Base-by-base conservation (phyloP, 2,113 vertebrate species). In the Tauraco erythrolophus region DNA sequence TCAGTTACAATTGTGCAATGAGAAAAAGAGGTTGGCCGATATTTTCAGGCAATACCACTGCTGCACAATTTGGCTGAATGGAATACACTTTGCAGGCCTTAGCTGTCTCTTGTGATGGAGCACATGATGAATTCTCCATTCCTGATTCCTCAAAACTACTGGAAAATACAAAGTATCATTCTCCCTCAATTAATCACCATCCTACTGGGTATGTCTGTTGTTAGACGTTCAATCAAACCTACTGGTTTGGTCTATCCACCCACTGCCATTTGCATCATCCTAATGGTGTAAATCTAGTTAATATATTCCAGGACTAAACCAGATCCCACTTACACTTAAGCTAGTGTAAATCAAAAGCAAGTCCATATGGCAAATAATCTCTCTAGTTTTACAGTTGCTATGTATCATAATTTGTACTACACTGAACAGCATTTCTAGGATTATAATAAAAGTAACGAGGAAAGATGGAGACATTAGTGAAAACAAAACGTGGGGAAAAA, bases 151-250 rank as follows among this genome's bases (percentile, higher is more conserved):
- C 22, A 2, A 69, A 93, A 85, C 51, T 39, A 14, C 5, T 41
- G 58, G 82, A 93, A 96, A 96, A 86, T 56, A 88, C 27, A 62
- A 93, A 70, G 37, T 41, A 51, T 35, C 43, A 70, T 56, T 94
- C 14, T 84, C 43, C 24, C 37, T 57, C 66, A 31, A 64, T 39
- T 80, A 72, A 58, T 71, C 30, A 76, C 7, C 62, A 80, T 51
- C 22, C 60, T 13, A 17, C 27, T 46, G 68, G 27, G 3, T 50
- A 81, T 1, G 1, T 10, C 61, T 88, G 50, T 50, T 56, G 30
- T 71, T 77, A 72, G 31, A 39, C 16, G 69, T 61, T 43, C 30
- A 53, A 0, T 28, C n/a, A 87, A 92, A 62, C 30, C 13, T 35
- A 35, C 27, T 50, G 48, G 43, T 87, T 84, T 91, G 60, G 28